Evolutionary conservation across 2,113 vertebrate genomes (phyloP), one percentile per base, ranked within the genome.

Genomic region (Genyomyrus donnyi): DNA sequence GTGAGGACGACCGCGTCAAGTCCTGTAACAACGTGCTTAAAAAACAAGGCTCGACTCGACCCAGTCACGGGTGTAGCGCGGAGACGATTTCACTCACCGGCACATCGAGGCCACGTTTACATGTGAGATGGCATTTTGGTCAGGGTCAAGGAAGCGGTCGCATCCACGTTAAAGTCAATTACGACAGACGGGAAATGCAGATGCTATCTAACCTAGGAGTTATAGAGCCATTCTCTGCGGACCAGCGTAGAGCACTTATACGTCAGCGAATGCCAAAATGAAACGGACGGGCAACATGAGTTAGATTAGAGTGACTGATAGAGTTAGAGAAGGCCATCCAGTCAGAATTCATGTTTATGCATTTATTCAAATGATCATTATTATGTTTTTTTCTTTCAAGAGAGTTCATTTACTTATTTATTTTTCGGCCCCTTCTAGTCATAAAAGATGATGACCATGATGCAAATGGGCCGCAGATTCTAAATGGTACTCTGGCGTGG

Each of bases 311-410:
- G 45, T 85, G 24, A 85, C 83, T 45, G 83, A 85, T 48, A 11
- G 83, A 85, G 21, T n/a, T 48, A 17, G 45, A n/a, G 83, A 45
- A 85, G n/a, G 58, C 58, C 56, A 48, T 70, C 42, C 88, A 66
- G 62, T 74, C 45, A 74, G 13, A 74, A 49, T 74, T 88, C 45
- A 74, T 88, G 24, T 88, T 88, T 62, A 88, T 85, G 83, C 45
- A 85, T 85, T 48, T 87, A 87, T 87, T 52, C 85, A 87, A 52
- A 87, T 87, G 5, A 27, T 87, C 49, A 50, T 87, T 46, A 86
- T 42, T 50, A 50, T 39, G 10, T 0, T 27, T n/a, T 46, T 42
- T 48, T 24, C 2, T 24, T 85, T 85, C 77, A 0, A 70, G 62
- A 4, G 62, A 31, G n/a, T 27, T 86, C 52, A 50, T 88, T 35